Evolutionary conservation across 2,888 invertebrate genomes (phyloP), one percentile per base, ranked within the genome.

Genomic region (Phasia obesa): DNA sequence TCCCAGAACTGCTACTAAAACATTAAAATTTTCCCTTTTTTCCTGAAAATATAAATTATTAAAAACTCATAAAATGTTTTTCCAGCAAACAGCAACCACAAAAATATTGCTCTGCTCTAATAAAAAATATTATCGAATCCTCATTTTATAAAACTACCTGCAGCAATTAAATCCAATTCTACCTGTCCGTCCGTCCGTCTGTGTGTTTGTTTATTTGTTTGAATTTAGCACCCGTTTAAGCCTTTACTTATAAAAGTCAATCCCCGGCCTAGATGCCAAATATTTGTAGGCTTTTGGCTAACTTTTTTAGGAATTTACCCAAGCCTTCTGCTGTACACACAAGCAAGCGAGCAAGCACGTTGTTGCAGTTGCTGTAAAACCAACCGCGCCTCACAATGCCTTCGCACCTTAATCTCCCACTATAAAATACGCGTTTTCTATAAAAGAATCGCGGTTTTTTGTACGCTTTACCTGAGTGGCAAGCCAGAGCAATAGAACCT

Each of bases 231-330:
- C 38, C 5, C 15, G 2, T 42, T 13, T n/a, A 42, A 42, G 13
- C 38, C 38, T 42, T 42, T 88, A 85, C 88, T 88, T 88, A 88
- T 85, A 76, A 86, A 88, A 88, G 88, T 88, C 87, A 88, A 88
- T 42, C 38, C 38, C 27, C 6, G 6, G 27, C 6, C 38, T 42
- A 15, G 38, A 42, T 42, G 13, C 11, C 38, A 42, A n/a, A 42
- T 42, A 42, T n/a, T 42, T 42, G 2, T 42, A n/a, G n/a, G 2
- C n/a, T 15, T 42, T 42, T 42, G 5, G 38, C n/a, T 42, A 13
- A 42, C 1, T n/a, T 42, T 42, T 42, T n/a, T 11, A 42, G 2
- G 13, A 42, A 42, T 42, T 15, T 42, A 42, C 38, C n/a, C 15
- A 2, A 42, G 38, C 4, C 15, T n/a, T n/a, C 38, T 0, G 1